Evolutionary conservation across 1,140 invertebrate genomes (phyloP), one percentile per base, ranked within the genome.

Genomic region (Araneus ventricosus): DNA sequence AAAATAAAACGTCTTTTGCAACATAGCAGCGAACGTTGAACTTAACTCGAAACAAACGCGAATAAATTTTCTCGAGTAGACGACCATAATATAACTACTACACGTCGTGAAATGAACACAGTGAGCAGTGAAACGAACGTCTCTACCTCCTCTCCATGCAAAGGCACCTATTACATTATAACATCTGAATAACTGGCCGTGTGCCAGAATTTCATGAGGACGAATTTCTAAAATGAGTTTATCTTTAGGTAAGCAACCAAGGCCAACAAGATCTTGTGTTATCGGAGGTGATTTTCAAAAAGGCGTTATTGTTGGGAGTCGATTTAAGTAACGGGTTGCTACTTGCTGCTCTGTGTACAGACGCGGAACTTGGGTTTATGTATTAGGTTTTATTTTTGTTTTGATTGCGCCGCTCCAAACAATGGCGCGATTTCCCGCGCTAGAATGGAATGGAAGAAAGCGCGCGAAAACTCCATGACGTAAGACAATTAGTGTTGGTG

Each of bases 181-280:
- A 84, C 82, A 52, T 57, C 82, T 84, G 82, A 84, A 57, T 84
- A 84, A 84, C 82, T 84, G 82, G 82, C 39, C 14, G 27, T 7
- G 34, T 84, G 82, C 82, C 82, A 84, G 45, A 84, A 45, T 84
- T 52, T 84, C 80, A 84, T 45, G 37, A 84, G 45, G 80, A n/a
- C 80, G 80, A 84, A 84, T 84, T 84, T 84, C 45, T 52, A 45
- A 82, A 82, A 82, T 82, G 41, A 82, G 80, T 82, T 82, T 82
- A 82, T 82, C 80, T 82, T 27, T 45, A 82, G 30, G 80, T 45
- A 5, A 45, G 22, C 7, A 41, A 82, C 70, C 80, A 82, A 82
- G 80, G 80, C 80, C 80, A 82, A 82, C 80, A n/a, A 82, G 39
- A 41, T 82, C 80, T 41, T 24, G 37, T 41, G 24, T 82, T 52